Evolutionary conservation across 2,113 vertebrate species (phyloP), one percentile per base, ranked within the genome.

Genomic region (Calonectris borealis): DNA sequence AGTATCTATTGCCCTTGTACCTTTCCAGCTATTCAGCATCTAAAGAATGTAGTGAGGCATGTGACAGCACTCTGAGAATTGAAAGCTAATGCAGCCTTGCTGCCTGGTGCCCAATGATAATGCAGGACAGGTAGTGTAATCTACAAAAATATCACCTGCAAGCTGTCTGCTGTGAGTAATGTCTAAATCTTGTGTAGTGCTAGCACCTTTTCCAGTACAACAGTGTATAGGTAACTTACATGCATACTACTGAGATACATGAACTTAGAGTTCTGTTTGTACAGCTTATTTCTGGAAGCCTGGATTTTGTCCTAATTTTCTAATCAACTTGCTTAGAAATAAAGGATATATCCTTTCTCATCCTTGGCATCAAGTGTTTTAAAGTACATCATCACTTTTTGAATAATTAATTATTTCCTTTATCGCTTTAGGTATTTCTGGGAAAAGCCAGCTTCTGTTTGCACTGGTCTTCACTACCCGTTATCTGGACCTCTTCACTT

Each of bases 401-500:
- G 48, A 95, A 83, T 97, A 91, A 98, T 94, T 75, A 69, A 68
- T 93, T 90, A 36, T 83, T 81, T 96, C 97, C 94, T 98, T 93
- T 92, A 55, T 97, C 66, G 55, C 91, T 97, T 88, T 85, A 99
- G 99, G 99, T 97, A 99, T 99, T 97, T 99, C 99, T 93, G 99
- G 99, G 76, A 99, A 99, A 98, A 99, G 99, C 97, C 99, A 99
- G 98, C 98, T 99, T 96, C 98, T 99, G 81, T 99, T 99, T 98
- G 99, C 99, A 94, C 95, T 99, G 98, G 99, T 99, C 95, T 99
- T 99, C 98, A 99, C 99, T 86, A 99, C 99, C 70, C 99, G 99
- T 84, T 99, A 99, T 97, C 98, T 99, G 99, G 99, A 99, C 97
- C 98, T 99, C 96, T 99, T 99, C 97, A 99, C 99, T 70, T 98